Percentiles rank a stretch among this genome's conserved stretches.
Evolutionary conservation across 2,888 invertebrate genomes (phyloP).

Genomic region (Trachelus tabidus): DNA sequence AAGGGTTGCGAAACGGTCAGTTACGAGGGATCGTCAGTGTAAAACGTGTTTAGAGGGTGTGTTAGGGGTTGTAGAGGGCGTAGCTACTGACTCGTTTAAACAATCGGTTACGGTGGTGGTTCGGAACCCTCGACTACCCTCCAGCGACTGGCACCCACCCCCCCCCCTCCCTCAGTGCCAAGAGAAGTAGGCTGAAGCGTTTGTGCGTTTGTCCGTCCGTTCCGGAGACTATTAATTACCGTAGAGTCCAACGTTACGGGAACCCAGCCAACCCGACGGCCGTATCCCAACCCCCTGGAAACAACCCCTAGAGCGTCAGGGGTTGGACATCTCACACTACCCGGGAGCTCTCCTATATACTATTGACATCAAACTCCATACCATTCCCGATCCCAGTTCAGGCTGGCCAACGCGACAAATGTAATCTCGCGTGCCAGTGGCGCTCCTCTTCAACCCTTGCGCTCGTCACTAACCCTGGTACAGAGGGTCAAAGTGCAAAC

Average conservation of each 20-base stretch:
- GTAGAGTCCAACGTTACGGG: slow-evolving; percentile 43
- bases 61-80: slow-evolving; percentile 8
- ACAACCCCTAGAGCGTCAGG: neutral
- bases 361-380: slow-evolving; percentile 48
- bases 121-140: no score
- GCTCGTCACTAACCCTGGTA: no score
- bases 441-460: slow-evolving; percentile 27
- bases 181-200: slow-evolving; percentile 3
- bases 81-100: slow-evolving; percentile 12
- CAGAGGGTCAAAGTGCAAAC: no score
- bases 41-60: neutral
- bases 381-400: slow-evolving; percentile 30
- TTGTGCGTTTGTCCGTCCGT: slow-evolving; percentile 6
- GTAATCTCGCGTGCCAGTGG: slow-evolving; percentile 52
- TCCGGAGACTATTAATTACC: slow-evolving; percentile 53
- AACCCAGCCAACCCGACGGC: slow-evolving; percentile 35
- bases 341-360: slow-evolving; percentile 23
- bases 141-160: no score
- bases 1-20: neutral
- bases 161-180: neutral
- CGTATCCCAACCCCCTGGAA: neutral
- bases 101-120: slow-evolving; percentile 5
- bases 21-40: slow-evolving; percentile 11
- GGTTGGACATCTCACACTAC: slow-evolving; percentile 2
- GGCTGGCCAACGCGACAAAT: slow-evolving; percentile 49